These are phyloP conservation scores for Bombus difficillimus DNA, from an alignment of 1,140 invertebrate species.

Conservation along the genomic window DNA sequence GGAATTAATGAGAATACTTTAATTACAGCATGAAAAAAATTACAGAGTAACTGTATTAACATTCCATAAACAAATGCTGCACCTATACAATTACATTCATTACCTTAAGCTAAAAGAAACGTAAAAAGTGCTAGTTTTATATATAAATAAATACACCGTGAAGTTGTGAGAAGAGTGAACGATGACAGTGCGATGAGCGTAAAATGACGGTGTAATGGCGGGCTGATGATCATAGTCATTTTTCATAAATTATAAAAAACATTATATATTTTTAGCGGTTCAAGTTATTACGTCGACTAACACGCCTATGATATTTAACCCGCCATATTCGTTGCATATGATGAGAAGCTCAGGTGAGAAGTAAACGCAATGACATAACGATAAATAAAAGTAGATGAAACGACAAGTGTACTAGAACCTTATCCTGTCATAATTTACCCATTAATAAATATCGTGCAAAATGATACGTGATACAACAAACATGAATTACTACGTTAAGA, in stretches of 20 bases:
- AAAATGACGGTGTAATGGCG: conserved; percentile 19
- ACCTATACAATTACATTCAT: conserved; percentile 74
- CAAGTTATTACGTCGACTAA: neutral
- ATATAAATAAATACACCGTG: conserved; percentile 67
- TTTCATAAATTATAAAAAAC: neutral
- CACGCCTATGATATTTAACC: neutral
- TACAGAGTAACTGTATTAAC: conserved; percentile 77
- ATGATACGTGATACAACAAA: conserved; percentile 29
- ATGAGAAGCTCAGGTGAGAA: conserved; percentile 38
- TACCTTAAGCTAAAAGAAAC: conserved; percentile 74
- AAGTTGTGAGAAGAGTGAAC: conserved; percentile 25
- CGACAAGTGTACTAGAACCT: conserved; percentile 10
- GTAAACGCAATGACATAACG: conserved; percentile 12
- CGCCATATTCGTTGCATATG: conserved; percentile 29
- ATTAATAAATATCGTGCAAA: conserved; percentile 38
- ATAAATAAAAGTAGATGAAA: conserved; percentile 25
- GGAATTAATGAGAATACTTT: conserved; percentile 75
- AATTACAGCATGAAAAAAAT: conserved; percentile 73
- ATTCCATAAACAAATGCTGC: conserved; percentile 79
- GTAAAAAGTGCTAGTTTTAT: conserved; percentile 56
- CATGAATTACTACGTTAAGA: conserved; percentile 43
- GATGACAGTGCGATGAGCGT: conserved; percentile 42
- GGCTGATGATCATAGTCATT: neutral
- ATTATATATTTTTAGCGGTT: neutral
- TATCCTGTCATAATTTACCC: conserved; percentile 6